Base-by-base conservation (phyloP, 2,113 vertebrate species). In the Excalfactoria chinensis region DNA sequence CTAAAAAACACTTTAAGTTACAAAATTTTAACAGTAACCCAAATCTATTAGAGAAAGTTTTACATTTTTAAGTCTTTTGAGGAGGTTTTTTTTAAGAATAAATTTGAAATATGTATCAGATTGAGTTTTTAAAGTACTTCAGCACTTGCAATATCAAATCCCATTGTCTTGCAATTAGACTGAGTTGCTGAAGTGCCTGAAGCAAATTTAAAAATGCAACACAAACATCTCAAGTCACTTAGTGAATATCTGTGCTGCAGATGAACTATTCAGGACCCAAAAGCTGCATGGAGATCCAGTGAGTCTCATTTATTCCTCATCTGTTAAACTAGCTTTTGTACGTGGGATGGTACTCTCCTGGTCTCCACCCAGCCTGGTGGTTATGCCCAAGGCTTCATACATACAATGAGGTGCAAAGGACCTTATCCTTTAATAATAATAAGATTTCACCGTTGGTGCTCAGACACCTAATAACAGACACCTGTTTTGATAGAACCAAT, bases 141-240 rank as follows among this genome's bases (percentile, higher is more conserved):
- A 72, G 30, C 20, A 53, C 23, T 90, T 84, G 53, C 30, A 71
- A 44, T 58, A 92, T 82, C 17, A 89, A 89, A 95, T 64, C 20
- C 4, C 58, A 91, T 82, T 95, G 58, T 93, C 62, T 94, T 92
- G 34, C 32, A 90, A 87, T 86, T 84, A 87, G 66, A 95, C 19
- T 1, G 9, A 81, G 81, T 44, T 89, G 18, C 62, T 84, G 40
- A 81, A 93, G 74, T 30, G 69, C 51, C 81, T 74, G 30, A 58
- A 94, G 81, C 43, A 84, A 49, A 68, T 81, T 84, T 89, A 43
- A 90, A 95, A 84, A 60, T 71, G 53, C 66, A 93, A 37, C 35
- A 51, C 32, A 84, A 40, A 22, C 22, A n/a, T 88, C 48, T 56
- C 62, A 70, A 67, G 43, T 68, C 62, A 71, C 66, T 84, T 59